These are phyloP conservation scores for Cheilinus undulatus DNA, from an alignment of 2,113 vertebrate genomes.

Conservation along the genomic window DNA sequence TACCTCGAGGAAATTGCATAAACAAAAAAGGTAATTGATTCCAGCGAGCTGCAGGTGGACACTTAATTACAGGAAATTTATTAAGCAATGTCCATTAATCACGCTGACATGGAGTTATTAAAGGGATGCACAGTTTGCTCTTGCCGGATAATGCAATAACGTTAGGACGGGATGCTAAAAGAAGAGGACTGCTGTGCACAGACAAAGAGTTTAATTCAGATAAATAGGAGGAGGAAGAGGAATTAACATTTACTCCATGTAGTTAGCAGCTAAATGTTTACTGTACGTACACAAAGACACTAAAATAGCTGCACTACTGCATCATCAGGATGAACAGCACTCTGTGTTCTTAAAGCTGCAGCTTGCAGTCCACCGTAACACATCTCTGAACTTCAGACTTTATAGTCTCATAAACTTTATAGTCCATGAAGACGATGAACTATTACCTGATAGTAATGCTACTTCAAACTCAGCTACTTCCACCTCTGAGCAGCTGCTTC, in stretches of 20 bases:
- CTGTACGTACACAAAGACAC: neutral
- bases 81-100: slow-evolving; percentile 96
- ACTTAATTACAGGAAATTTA: slow-evolving; percentile 96
- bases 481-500: too few relatives aligned
- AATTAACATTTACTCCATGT: slow-evolving; percentile 30
- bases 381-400: too few relatives aligned
- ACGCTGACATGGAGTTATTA: slow-evolving; percentile 90
- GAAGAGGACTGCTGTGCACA: slow-evolving; percentile 37
- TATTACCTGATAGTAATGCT: too few relatives aligned
- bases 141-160: slow-evolving; percentile 60
- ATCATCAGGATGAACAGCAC: too few relatives aligned
- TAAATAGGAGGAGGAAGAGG: slow-evolving; percentile 51
- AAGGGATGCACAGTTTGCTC: slow-evolving; percentile 86
- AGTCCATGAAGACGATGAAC: too few relatives aligned
- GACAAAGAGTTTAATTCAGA: slow-evolving; percentile 62
- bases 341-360: too few relatives aligned
- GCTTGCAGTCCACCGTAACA: too few relatives aligned
- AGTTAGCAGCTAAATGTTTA: neutral
- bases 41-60: slow-evolving; percentile 96
- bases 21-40: slow-evolving; percentile 95
- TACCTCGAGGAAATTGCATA: slow-evolving; percentile 76
- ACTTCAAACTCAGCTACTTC: too few relatives aligned
- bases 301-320: too few relatives aligned
- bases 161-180: slow-evolving; percentile 40
- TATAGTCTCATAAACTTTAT: too few relatives aligned